A percentile compares a stretch with the other conserved stretches of the same genome.
These are phyloP conservation scores for Drosophila kepulauana DNA, from an alignment of 1,140 invertebrate species.

Conservation along the genomic window DNA sequence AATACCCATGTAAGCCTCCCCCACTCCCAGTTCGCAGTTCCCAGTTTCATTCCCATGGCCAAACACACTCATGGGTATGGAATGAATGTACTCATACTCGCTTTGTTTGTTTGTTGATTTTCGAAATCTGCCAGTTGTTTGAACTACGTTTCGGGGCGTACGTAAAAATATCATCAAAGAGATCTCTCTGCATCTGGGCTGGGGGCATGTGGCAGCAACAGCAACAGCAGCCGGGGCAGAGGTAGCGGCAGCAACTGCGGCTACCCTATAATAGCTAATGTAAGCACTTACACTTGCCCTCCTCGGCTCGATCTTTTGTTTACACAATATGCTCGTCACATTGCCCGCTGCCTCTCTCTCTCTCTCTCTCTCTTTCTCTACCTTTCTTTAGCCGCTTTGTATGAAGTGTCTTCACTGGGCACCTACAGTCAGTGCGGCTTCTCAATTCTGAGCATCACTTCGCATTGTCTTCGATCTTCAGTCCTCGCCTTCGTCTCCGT, in stretches of 20 bases:
- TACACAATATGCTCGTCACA: constrained; percentile 58
- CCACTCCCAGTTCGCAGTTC: neutral
- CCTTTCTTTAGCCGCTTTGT: neutral
- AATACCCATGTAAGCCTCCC: constrained; percentile 44
- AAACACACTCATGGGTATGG: constrained; percentile 7
- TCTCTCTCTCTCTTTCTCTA: neutral
- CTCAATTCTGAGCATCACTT: constrained; percentile 21
- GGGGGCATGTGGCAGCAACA: constrained; percentile 1
- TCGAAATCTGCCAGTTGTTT: constrained; percentile 63
- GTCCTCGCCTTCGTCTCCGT: too few relatives aligned
- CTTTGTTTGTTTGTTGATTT: constrained; percentile 61
- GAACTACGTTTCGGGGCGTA: constrained; percentile 52
- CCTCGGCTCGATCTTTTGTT: constrained; percentile 60
- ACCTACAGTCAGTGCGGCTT: constrained; percentile 14
- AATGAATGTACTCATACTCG: constrained; percentile 3
- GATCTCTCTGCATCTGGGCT: constrained; percentile 43
- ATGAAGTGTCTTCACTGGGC: constrained; percentile 27
- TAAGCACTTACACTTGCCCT: constrained; percentile 68
- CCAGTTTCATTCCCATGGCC: constrained; percentile 1
- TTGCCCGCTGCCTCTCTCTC: constrained; percentile 16
- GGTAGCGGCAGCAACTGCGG: constrained; percentile 11
- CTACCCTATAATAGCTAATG: constrained; percentile 72
- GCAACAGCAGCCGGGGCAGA: neutral
- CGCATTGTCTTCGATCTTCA: constrained; percentile 22
- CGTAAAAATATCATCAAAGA: constrained; percentile 70